Conservation (phyloP, 2,797 vertebrate species). For the Cebuella pygmaea region DNA sequence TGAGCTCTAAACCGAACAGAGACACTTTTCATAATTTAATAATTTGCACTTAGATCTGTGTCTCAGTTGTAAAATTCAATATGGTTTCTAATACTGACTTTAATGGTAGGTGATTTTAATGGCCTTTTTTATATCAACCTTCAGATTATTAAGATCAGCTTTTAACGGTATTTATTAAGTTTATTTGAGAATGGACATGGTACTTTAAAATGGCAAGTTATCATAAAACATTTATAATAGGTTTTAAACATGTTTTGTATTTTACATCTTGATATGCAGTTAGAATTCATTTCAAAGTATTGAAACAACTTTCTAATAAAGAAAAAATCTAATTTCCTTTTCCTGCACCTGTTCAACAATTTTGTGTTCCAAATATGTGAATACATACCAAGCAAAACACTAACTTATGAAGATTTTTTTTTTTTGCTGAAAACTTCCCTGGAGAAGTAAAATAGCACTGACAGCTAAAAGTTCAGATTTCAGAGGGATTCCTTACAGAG, state of each 20-base stretch:
- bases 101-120: not conserved
- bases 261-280: not conserved
- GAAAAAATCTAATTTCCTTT: not conserved
- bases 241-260: not conserved
- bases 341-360: not conserved
- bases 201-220: not conserved
- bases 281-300: not conserved
- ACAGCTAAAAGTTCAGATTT: not conserved
- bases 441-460: not conserved
- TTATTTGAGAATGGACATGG: not conserved
- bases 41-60: slow-evolving; percentile 25
- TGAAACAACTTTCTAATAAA: not conserved
- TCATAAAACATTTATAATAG: slow-evolving; percentile 15
- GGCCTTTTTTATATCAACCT: not conserved
- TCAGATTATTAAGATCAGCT: slow-evolving; percentile 7
- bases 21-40: slow-evolving; percentile 8
- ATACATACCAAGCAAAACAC: not conserved
- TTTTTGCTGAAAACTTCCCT: not conserved
- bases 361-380: not conserved
- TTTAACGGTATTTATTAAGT: slow-evolving; percentile 24
- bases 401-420: not conserved
- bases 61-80: slow-evolving; percentile 11
- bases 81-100: slow-evolving; percentile 39
- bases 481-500: not conserved
- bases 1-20: slow-evolving; percentile 21